These are phyloP conservation scores for Lampropteryx suffumata DNA, from an alignment of 2,888 invertebrate species.

Conservation along the genomic window DNA sequence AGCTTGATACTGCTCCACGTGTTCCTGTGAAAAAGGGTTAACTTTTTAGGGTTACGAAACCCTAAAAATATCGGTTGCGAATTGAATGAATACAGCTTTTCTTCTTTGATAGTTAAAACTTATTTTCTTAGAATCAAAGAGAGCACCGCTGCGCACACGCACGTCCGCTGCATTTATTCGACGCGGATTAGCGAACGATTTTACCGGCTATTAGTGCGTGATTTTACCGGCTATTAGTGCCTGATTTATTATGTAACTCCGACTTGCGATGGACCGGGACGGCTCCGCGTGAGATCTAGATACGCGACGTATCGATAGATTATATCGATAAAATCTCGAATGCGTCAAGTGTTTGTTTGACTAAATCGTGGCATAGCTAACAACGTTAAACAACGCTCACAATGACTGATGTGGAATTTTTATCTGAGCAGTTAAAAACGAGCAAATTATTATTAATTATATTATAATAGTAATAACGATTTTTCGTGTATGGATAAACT, in stretches of 20 bases:
- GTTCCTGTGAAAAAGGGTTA: too few species aligned
- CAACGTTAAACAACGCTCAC: too few species aligned
- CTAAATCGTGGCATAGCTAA: too few species aligned
- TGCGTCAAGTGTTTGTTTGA: not conserved
- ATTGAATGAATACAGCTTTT: too few species aligned
- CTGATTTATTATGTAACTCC: constrained; percentile 78
- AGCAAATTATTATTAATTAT: too few species aligned
- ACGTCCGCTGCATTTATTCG: constrained; percentile 55
- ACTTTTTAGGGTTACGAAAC: too few species aligned
- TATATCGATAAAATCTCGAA: not conserved
- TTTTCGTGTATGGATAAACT: too few species aligned
- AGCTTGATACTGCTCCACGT: too few species aligned
- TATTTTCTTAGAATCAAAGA: constrained; percentile 6
- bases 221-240: constrained; percentile 77
- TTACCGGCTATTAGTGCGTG: constrained; percentile 77
- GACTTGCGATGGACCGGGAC: constrained; percentile 57
- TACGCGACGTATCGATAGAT: constrained; percentile 39
- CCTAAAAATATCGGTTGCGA: not conserved
- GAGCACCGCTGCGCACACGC: constrained; percentile 40
- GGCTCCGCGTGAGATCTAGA: constrained; percentile 3
- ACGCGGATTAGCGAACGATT: constrained; percentile 79
- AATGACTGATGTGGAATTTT: too few species aligned
- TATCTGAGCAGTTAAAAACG: too few species aligned
- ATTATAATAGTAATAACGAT: too few species aligned
- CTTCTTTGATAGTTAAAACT: too few species aligned